phyloP scores from a whole-genome alignment of 2,113 vertebrate genomes.

The Galbula dea region DNA sequence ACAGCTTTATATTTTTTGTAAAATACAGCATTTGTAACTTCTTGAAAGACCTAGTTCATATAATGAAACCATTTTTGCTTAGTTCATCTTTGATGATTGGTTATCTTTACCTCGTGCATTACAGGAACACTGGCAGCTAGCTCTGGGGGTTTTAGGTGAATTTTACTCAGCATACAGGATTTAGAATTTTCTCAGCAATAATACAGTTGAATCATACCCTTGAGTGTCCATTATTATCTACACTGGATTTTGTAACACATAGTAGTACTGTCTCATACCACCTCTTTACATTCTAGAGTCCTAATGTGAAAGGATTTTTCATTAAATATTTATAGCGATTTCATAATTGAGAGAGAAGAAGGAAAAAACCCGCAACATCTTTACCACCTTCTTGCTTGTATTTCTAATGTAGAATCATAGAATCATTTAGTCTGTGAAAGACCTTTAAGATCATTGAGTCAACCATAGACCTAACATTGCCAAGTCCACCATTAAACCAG shows the following conservation, averaged over 20 bases:
- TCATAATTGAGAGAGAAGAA: not conserved
- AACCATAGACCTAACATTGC: not conserved
- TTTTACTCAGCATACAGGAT: not conserved
- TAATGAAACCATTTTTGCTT: not conserved
- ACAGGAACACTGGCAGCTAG: not conserved
- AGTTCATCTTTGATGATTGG: not conserved
- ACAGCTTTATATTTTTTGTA: not conserved
- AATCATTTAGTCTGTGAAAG: not conserved
- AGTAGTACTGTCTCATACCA: not conserved
- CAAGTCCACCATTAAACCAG: not conserved
- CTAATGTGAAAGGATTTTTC: not conserved
- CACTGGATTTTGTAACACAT: not conserved
- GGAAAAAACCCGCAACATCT: accelerated
- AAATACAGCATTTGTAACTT: not conserved
- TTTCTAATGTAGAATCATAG: not conserved
- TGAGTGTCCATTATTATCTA: not conserved
- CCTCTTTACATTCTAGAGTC: not conserved
- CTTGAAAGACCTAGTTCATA: not conserved
- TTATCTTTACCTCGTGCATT: not conserved
- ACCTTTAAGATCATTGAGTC: not conserved
- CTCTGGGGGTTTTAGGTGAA: not conserved
- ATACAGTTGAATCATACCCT: not conserved
- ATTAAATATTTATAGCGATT: not conserved
- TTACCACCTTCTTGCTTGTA: not conserved
- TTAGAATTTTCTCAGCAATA: not conserved